phyloP scores from a whole-genome alignment of 2,113 vertebrate genomes.

The Rhizomys pruinosus region DNA sequence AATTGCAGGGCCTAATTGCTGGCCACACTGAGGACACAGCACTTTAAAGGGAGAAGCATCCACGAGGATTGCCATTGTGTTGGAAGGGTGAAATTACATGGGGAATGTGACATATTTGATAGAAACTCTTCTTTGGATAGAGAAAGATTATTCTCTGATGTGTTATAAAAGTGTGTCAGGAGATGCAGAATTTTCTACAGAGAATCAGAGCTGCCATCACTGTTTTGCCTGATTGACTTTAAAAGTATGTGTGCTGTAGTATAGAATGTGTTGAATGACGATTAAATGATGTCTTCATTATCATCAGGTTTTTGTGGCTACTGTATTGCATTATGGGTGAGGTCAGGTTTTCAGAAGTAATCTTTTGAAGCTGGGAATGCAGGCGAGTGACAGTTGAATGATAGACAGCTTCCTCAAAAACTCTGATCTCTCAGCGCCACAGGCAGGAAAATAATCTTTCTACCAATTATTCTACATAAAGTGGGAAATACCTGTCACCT shows the following conservation, averaged over 20 bases:
- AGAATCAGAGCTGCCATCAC: background rate
- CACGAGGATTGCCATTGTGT: background rate
- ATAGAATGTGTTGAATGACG: background rate
- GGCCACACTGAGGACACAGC: background rate
- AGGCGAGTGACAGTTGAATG: background rate
- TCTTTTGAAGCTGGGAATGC: background rate
- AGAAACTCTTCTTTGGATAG: constrained; percentile 20
- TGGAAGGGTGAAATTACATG: background rate
- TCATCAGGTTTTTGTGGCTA: constrained; percentile 6
- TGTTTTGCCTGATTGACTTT: constrained; percentile 10
- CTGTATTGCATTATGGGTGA: background rate
- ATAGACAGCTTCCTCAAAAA: background rate
- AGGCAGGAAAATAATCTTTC: background rate
- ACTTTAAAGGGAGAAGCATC: constrained; percentile 15
- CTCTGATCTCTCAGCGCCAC: background rate
- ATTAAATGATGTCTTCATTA: background rate
- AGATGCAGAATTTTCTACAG: background rate
- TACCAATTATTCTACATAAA: too few relatives aligned
- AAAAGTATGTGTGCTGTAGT: constrained; percentile 34
- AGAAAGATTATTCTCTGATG: constrained; percentile 18
- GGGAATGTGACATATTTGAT: background rate
- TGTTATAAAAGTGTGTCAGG: background rate
- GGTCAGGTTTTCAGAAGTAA: constrained; percentile 6
- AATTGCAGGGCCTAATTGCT: constrained; percentile 17
- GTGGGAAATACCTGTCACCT: background rate